A percentile compares a stretch with the other conserved stretches of the same genome.
These are phyloP conservation scores for Polydrusus tereticollis DNA, from an alignment of 2,888 invertebrate species.

Conservation along the genomic window DNA sequence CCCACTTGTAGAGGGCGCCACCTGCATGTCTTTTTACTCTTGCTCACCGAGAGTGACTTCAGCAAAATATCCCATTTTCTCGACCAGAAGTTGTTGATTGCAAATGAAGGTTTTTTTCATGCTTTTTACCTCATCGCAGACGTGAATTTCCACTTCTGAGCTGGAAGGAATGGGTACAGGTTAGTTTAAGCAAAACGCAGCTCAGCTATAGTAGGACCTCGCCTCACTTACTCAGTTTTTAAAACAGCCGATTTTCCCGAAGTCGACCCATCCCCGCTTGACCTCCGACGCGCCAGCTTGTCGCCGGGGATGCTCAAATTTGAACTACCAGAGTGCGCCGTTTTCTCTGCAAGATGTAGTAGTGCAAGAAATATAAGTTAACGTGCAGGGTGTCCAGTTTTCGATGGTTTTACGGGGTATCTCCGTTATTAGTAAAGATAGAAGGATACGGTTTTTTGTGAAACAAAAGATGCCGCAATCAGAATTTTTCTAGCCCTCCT, in stretches of 20 bases:
- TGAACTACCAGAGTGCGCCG: neutral
- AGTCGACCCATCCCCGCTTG: constrained; percentile 55
- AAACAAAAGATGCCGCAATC: too few species aligned
- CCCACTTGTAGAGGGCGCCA: too few species aligned
- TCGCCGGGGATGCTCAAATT: constrained; percentile 40
- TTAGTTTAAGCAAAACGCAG: too few species aligned
- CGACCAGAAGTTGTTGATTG: constrained; percentile 85
- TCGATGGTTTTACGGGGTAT: too few species aligned
- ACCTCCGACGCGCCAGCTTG: constrained; percentile 47
- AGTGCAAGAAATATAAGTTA: neutral
- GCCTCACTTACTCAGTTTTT: constrained; percentile 69
- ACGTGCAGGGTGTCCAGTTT: too few species aligned
- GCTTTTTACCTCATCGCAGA: constrained; percentile 94
- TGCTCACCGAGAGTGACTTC: constrained; percentile 80
- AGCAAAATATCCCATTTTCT: constrained; percentile 96
- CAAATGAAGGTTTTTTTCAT: constrained; percentile 91
- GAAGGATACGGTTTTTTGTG: too few species aligned
- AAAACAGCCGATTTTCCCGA: constrained; percentile 60
- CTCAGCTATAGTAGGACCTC: too few species aligned
- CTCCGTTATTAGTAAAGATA: too few species aligned
- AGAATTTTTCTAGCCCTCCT: too few species aligned
- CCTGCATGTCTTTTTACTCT: neutral
- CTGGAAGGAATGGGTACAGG: constrained; percentile 52
- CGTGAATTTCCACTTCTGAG: constrained; percentile 91
- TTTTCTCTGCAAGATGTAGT: neutral